phyloP scores from a whole-genome alignment of 2,888 invertebrate genomes.

The Perizoma flavofasciatum region DNA sequence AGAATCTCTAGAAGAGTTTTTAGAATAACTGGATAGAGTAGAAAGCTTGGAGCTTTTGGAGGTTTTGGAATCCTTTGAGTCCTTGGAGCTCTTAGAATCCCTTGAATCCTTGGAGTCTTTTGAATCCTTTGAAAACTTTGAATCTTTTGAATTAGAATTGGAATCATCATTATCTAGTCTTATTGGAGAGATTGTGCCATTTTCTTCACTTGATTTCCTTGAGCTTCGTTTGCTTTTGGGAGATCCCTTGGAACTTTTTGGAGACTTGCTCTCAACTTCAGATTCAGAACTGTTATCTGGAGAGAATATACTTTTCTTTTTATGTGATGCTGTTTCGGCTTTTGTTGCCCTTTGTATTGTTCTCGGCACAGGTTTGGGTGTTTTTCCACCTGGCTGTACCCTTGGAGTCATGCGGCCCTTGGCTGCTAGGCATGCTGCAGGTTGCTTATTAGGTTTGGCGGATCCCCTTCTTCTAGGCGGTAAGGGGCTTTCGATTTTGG shows the following conservation, averaged over 20 bases:
- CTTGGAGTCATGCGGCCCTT: constrained; percentile 73
- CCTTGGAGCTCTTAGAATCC: constrained; percentile 14
- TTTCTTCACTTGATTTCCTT: constrained; percentile 72
- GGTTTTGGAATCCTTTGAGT: constrained; percentile 32
- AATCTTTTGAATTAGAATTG: constrained; percentile 45
- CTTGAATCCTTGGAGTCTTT: constrained; percentile 21
- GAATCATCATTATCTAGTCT: constrained; percentile 65
- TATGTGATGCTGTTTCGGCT: constrained; percentile 63
- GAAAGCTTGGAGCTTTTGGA: constrained; percentile 42
- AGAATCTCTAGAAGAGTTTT: constrained; percentile 27
- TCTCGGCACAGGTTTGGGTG: constrained; percentile 70
- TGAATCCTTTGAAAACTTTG: constrained; percentile 30
- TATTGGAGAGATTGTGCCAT: constrained; percentile 54
- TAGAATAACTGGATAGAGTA: constrained; percentile 21
- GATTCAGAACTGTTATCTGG: constrained; percentile 87
- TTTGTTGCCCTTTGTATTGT: constrained; percentile 62
- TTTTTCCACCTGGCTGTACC: constrained; percentile 67
- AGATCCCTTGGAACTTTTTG: constrained; percentile 37
- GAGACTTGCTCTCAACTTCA: constrained; percentile 71
- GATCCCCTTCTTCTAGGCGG: constrained; percentile 79
- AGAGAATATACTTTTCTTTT: constrained; percentile 92
- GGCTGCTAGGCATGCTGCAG: constrained; percentile 83
- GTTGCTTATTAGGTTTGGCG: constrained; percentile 78
- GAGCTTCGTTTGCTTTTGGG: constrained; percentile 62
- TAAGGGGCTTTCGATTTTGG: constrained; percentile 67